Percentiles rank a stretch among this genome's conserved stretches.
phyloP scores from a whole-genome alignment of 2,113 vertebrate genomes.

The Ageneiosus marmoratus region DNA sequence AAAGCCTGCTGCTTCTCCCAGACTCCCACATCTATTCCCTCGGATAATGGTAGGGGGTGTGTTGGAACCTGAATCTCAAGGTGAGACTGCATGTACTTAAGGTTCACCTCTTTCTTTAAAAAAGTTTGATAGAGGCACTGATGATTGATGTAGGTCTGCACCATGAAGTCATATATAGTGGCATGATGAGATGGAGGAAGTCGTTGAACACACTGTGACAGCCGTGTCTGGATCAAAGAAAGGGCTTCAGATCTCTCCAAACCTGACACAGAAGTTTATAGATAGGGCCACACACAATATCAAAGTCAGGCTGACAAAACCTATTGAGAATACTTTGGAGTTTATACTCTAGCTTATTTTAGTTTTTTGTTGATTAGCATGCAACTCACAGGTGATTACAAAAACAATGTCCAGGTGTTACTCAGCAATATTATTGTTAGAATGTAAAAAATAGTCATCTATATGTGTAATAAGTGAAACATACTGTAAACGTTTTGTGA shows the following conservation, averaged over 20 bases:
- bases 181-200: slow-evolving; percentile 51
- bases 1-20: slow-evolving; percentile 32
- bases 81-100: slow-evolving; percentile 21
- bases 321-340: background rate
- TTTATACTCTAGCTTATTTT: no score
- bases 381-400: background rate
- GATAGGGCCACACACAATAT: slow-evolving; percentile 10
- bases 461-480: background rate
- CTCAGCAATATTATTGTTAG: background rate
- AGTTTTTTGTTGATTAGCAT: no score
- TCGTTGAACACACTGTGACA: slow-evolving; percentile 49
- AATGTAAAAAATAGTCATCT: background rate
- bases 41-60: slow-evolving; percentile 51
- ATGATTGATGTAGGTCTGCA: slow-evolving; percentile 48
- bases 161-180: slow-evolving; percentile 52
- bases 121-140: slow-evolving; percentile 60
- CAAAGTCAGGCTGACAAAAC: background rate
- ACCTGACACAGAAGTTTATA: slow-evolving; percentile 45
- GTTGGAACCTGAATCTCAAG: slow-evolving; percentile 62
- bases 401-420: background rate
- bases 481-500: background rate
- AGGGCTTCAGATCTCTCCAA: slow-evolving; percentile 25
- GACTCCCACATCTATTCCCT: slow-evolving; percentile 47
- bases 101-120: slow-evolving; percentile 29
- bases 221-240: slow-evolving; percentile 42